These are phyloP conservation scores for Lasioglossum morio DNA, from an alignment of 2,888 invertebrate genomes.

Conservation along the genomic window DNA sequence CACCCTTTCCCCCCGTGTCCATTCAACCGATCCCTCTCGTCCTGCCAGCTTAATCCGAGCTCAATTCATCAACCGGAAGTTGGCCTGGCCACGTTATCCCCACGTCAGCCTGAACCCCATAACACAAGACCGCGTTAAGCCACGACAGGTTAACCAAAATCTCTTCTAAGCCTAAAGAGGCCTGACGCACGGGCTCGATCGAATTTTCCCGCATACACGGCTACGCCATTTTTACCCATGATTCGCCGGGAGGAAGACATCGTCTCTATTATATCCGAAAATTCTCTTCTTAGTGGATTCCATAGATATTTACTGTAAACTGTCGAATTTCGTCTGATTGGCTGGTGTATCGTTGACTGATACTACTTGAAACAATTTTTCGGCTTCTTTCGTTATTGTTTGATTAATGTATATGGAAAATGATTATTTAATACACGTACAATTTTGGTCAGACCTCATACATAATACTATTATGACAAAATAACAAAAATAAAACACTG, in stretches of 20 bases:
- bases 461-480: no score
- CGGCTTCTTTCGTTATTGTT: neutral
- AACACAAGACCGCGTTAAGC: constrained; percentile 65
- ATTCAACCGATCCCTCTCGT: constrained; percentile 43
- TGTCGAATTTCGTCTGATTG: neutral
- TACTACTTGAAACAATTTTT: neutral
- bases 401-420: neutral
- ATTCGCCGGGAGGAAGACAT: neutral
- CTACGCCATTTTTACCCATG: neutral
- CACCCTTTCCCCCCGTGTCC: constrained; percentile 7
- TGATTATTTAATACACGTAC: neutral
- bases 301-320: neutral
- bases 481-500: no score
- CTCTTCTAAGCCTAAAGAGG: constrained; percentile 67
- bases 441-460: neutral
- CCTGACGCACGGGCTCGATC: constrained; percentile 14
- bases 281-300: neutral
- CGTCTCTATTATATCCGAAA: no score
- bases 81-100: constrained; percentile 62
- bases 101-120: constrained; percentile 51
- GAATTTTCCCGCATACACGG: neutral
- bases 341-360: neutral
- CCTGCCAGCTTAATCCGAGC: constrained; percentile 57
- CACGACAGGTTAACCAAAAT: constrained; percentile 65
- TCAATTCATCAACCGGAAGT: constrained; percentile 69